Conservation (phyloP, 2,888 invertebrate genomes). For the Conomelus anceps region DNA sequence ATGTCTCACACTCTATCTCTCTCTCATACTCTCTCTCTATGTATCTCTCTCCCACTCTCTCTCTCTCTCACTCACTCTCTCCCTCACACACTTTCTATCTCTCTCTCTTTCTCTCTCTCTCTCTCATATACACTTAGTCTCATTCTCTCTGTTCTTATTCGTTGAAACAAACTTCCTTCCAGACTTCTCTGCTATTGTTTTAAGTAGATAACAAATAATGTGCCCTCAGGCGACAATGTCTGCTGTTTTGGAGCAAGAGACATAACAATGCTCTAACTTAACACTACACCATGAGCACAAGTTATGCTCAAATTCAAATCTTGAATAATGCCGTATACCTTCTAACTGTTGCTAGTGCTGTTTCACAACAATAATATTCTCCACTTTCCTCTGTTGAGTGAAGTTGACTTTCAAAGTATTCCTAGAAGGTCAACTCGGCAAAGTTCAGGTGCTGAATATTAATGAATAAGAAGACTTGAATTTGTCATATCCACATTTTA, state of each 20-base stretch:
- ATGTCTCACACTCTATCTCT: neutral
- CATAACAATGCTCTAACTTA: neutral
- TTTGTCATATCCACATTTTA: no score
- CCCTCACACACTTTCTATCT: neutral
- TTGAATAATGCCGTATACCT: neutral
- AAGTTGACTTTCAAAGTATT: neutral
- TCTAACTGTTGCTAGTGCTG: neutral
- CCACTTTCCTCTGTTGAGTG: neutral
- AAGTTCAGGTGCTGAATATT: no score
- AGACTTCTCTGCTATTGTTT: neutral
- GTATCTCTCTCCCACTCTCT: neutral
- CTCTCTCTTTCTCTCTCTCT: neutral
- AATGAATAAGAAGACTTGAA: no score
- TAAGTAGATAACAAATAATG: neutral
- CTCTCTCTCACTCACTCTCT: no score
- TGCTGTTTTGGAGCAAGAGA: neutral
- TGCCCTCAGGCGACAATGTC: no score
- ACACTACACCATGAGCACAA: neutral
- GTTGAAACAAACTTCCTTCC: neutral
- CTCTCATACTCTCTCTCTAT: neutral
- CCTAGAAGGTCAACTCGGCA: no score
- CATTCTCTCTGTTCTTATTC: neutral
- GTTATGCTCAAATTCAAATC: neutral
- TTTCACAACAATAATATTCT: neutral
- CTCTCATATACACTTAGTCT: no score